Evolutionary conservation across 2,113 vertebrate genomes (phyloP).

Genomic region (Seriola aureovittata): DNA sequence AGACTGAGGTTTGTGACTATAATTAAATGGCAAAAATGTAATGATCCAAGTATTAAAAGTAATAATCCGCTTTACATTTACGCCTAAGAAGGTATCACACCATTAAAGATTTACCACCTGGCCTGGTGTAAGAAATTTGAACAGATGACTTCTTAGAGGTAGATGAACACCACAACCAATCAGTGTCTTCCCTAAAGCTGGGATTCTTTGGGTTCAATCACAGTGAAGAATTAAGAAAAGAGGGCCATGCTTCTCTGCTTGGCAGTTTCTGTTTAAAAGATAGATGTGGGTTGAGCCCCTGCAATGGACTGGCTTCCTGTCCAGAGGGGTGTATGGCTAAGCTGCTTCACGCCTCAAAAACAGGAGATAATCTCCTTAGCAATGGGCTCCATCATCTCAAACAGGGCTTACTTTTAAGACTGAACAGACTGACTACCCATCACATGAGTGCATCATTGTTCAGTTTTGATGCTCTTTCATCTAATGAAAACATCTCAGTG

Average conservation of each 20-base stretch:
- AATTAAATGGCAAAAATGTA: not conserved
- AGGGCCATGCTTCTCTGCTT: conserved; percentile 5
- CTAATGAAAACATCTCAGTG: conserved; percentile 28
- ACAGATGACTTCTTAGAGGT: not conserved
- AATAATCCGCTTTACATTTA: not conserved
- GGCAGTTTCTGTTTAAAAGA: conserved; percentile 28
- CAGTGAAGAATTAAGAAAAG: conserved; percentile 2
- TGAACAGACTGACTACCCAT: conserved; percentile 35
- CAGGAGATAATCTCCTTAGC: conserved; percentile 67
- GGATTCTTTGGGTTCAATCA: not conserved
- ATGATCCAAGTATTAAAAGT: not conserved
- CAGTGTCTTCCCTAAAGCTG: not conserved
- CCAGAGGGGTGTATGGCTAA: conserved; percentile 59
- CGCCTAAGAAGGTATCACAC: not conserved
- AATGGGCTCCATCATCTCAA: conserved; percentile 47
- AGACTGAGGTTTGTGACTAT: not conserved
- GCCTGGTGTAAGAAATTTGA: not conserved
- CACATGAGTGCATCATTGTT: conserved; percentile 41
- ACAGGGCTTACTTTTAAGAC: conserved; percentile 50
- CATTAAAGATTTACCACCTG: not conserved
- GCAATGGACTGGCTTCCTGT: conserved; percentile 52
- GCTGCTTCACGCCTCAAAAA: conserved; percentile 59
- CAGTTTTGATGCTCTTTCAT: conserved; percentile 16
- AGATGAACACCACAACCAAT: not conserved
- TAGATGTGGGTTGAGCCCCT: conserved; percentile 50